A percentile compares a stretch with the other conserved stretches of the same genome.
Conservation (phyloP, 2,797 vertebrate species). For the Rhabdophis nuchalis region DNA sequence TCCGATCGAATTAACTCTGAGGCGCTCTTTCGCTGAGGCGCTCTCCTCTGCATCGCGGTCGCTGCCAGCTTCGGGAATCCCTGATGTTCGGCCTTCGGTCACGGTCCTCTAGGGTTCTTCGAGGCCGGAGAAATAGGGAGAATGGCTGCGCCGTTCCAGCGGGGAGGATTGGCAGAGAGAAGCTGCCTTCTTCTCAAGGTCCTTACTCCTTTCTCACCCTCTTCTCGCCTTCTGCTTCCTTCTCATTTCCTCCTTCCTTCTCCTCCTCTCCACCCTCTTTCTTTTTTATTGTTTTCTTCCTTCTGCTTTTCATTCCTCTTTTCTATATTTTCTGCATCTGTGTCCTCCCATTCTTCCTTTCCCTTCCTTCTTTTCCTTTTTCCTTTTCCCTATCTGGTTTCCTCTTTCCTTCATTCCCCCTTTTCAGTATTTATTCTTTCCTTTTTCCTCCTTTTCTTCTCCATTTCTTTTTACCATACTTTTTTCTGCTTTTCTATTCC, state of each 20-base stretch:
- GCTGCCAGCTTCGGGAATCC: too few species aligned
- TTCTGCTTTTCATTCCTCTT: not conserved
- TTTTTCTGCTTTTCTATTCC: not conserved
- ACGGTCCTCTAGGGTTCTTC: not conserved
- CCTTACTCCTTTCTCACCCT: not conserved
- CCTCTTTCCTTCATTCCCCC: not conserved
- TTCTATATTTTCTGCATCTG: not conserved
- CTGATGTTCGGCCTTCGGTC: too few species aligned
- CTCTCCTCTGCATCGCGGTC: not conserved
- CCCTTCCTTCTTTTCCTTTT: not conserved
- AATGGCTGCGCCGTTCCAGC: not conserved
- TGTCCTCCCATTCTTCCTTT: not conserved
- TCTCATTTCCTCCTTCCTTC: not conserved
- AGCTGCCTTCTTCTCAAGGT: not conserved
- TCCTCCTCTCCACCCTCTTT: not conserved
- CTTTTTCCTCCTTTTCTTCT: not conserved
- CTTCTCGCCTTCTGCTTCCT: not conserved
- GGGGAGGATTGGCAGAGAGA: not conserved
- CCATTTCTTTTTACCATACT: not conserved
- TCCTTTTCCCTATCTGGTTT: not conserved
- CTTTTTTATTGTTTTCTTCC: not conserved
- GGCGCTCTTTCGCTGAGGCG: not conserved
- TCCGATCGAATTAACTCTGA: not conserved
- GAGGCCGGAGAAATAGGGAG: not conserved
- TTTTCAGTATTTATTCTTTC: not conserved